These are phyloP conservation scores for Hoplias malabaricus DNA, from an alignment of 2,113 vertebrate genomes.

Conservation along the genomic window DNA sequence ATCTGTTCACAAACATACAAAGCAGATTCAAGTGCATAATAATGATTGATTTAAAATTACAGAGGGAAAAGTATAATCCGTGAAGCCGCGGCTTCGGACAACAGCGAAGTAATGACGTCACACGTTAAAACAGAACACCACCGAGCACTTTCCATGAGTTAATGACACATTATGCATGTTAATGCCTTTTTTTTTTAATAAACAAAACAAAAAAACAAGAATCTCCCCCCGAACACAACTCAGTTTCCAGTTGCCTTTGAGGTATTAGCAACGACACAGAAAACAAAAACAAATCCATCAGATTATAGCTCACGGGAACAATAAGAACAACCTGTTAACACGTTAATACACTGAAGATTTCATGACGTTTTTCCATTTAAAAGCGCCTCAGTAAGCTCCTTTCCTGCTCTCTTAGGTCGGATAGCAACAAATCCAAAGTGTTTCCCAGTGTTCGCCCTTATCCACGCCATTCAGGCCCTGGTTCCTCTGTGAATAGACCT, in stretches of 20 bases:
- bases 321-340: constrained; percentile 36
- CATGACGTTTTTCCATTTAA: constrained; percentile 2
- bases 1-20: constrained; percentile 72
- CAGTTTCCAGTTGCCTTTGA: constrained; percentile 74
- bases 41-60: constrained; percentile 64
- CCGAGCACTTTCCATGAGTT: constrained; percentile 53
- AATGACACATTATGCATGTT: constrained; percentile 43
- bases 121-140: constrained; percentile 61
- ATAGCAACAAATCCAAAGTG: background rate
- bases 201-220: background rate
- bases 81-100: constrained; percentile 55
- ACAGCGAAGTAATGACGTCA: constrained; percentile 49
- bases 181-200: constrained; percentile 26
- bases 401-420: background rate
- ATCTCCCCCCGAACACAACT: constrained; percentile 15
- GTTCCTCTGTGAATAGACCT: too few relatives aligned
- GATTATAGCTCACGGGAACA: constrained; percentile 57
- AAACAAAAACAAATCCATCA: constrained; percentile 58
- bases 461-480: background rate
- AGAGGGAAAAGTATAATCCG: constrained; percentile 40
- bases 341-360: constrained; percentile 20
- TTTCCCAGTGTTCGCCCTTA: background rate
- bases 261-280: constrained; percentile 69
- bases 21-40: constrained; percentile 73
- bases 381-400: background rate